These are phyloP conservation scores for Chalcosyrphus nemorum DNA, from an alignment of 2,888 invertebrate species.

Conservation along the genomic window DNA sequence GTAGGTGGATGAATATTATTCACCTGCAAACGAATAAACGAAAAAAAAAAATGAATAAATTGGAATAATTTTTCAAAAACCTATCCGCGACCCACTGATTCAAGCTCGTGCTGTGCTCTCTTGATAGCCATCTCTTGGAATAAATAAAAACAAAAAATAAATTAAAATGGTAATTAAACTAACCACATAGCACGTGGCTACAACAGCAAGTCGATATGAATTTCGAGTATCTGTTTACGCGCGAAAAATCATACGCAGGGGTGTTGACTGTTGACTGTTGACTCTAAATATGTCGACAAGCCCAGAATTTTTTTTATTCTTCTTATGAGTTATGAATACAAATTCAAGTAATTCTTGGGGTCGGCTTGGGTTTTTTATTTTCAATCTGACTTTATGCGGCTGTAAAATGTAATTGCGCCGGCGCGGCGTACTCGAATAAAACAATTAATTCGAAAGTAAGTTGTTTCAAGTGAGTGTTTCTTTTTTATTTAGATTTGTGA, in stretches of 20 bases:
- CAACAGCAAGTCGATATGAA: background rate
- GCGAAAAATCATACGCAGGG: background rate
- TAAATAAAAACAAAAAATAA: background rate
- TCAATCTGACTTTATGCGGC: background rate
- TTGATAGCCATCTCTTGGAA: background rate
- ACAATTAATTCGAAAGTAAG: constrained; percentile 29
- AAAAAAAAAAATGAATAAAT: constrained; percentile 11
- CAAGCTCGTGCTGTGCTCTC: background rate
- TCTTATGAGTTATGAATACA: constrained; percentile 23
- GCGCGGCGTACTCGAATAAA: background rate
- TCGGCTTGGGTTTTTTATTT: background rate
- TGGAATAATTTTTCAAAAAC: background rate
- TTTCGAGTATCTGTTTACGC: background rate
- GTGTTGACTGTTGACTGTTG: background rate
- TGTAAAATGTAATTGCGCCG: background rate
- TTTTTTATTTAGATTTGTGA: too few species aligned
- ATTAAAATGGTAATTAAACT: background rate
- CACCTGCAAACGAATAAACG: background rate
- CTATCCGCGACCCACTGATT: background rate
- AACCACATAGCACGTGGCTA: constrained; percentile 20
- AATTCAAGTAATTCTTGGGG: background rate
- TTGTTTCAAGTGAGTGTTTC: background rate
- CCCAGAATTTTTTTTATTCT: constrained; percentile 2
- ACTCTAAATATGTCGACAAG: too few species aligned
- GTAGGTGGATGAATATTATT: constrained; percentile 1